phyloP scores from a whole-genome alignment of 2,113 vertebrate species.

The Gopherus evgoodei region DNA sequence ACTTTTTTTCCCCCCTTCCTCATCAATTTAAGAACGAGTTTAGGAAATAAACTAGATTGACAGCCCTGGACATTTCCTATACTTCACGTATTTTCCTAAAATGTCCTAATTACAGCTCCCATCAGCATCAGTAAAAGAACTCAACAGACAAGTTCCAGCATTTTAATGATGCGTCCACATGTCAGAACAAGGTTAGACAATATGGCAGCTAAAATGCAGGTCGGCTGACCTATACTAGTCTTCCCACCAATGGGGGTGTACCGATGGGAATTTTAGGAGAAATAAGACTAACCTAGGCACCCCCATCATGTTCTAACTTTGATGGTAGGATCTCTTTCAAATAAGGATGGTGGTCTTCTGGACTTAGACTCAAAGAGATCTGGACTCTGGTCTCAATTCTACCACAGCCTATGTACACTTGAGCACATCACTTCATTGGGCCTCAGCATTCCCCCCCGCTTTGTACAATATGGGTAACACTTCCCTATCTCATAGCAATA shows the following conservation, averaged over 20 bases:
- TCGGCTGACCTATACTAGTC: accelerated
- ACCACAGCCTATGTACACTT: background rate
- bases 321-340: background rate
- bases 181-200: background rate
- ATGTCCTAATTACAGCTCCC: background rate
- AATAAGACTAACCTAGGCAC: background rate
- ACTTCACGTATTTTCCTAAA: accelerated
- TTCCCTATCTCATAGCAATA: background rate
- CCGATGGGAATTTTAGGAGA: background rate
- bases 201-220: background rate
- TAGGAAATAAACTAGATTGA: background rate
- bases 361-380: background rate
- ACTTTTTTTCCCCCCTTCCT: background rate
- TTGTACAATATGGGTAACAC: background rate
- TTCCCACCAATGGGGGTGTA: background rate
- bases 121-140: background rate
- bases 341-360: background rate
- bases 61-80: background rate
- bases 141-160: background rate
- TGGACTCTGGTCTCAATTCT: background rate
- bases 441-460: slow-evolving; percentile 13
- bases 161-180: background rate
- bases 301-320: accelerated
- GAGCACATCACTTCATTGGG: background rate
- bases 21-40: background rate